phyloP scores from a whole-genome alignment of 2,888 invertebrate species.

The Axea sp. region DNA sequence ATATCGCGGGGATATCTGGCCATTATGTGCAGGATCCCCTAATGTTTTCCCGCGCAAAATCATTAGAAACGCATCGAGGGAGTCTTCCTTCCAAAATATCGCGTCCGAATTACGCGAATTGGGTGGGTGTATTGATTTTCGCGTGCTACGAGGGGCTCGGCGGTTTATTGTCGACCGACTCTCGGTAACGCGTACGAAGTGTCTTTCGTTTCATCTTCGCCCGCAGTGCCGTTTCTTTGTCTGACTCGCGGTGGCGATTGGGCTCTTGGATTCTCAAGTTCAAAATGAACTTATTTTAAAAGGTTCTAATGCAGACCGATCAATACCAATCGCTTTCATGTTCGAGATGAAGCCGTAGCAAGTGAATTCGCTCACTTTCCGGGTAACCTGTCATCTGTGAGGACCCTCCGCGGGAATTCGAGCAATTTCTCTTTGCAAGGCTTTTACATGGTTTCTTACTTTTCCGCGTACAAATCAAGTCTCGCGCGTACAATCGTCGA shows the following conservation, averaged over 20 bases:
- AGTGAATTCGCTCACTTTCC: slow-evolving; percentile 22
- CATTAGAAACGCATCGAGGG: slow-evolving; percentile 31
- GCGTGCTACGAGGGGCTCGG: slow-evolving; percentile 26
- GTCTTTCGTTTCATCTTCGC: slow-evolving; percentile 15
- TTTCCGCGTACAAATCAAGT: slow-evolving; percentile 6
- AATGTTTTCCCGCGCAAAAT: slow-evolving; percentile 33
- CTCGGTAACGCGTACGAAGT: not conserved
- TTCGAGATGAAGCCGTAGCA: slow-evolving; percentile 38
- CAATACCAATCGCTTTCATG: slow-evolving; percentile 47
- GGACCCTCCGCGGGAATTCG: slow-evolving; percentile 11
- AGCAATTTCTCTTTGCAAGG: slow-evolving; percentile 10
- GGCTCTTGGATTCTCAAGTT: not conserved
- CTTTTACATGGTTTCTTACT: slow-evolving; percentile 19
- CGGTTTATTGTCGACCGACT: slow-evolving; percentile 5
- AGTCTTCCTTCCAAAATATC: slow-evolving; percentile 43
- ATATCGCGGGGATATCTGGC: slow-evolving; percentile 14
- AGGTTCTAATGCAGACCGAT: slow-evolving; percentile 18
- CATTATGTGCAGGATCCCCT: slow-evolving; percentile 19
- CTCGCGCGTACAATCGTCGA: too few species aligned
- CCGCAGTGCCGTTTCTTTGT: too few species aligned
- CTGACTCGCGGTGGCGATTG: not conserved
- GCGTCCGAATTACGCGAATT: slow-evolving; percentile 39
- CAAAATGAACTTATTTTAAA: slow-evolving; percentile 25
- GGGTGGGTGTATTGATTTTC: slow-evolving; percentile 42
- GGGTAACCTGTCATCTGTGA: slow-evolving; percentile 25